A percentile compares a stretch with the other conserved stretches of the same genome.
Conservation (phyloP, 2,113 vertebrate species). For the Sapayoa aenigma region DNA sequence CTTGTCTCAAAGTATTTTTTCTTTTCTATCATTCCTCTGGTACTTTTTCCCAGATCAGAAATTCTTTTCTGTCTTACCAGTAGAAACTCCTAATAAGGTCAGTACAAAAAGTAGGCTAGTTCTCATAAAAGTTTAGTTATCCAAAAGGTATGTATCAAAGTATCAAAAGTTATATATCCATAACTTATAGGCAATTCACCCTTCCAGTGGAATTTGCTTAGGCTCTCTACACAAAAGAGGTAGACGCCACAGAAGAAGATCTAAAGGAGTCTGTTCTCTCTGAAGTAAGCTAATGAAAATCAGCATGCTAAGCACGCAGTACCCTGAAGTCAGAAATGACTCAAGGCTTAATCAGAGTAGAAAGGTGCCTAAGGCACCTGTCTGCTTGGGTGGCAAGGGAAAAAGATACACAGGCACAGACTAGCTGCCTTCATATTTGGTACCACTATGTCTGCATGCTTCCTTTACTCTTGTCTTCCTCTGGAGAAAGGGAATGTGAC, state of each 20-base stretch:
- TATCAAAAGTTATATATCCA: background rate
- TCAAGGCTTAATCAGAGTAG: conserved; percentile 34
- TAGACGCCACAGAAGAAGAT: conserved; percentile 12
- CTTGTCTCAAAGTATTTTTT: background rate
- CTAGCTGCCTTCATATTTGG: background rate
- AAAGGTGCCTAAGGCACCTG: conserved; percentile 35
- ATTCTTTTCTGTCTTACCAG: background rate
- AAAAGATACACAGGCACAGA: background rate
- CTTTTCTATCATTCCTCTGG: background rate
- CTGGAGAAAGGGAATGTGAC: background rate
- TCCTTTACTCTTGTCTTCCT: background rate
- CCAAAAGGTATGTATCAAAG: conserved; percentile 25
- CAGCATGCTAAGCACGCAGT: conserved; percentile 28
- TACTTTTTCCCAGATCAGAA: background rate
- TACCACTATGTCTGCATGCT: background rate
- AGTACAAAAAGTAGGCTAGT: conserved; percentile 19
- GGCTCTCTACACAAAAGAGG: background rate
- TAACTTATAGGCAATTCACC: background rate
- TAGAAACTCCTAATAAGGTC: background rate
- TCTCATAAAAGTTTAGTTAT: conserved; percentile 2
- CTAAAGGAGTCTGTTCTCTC: background rate
- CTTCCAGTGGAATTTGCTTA: conserved; percentile 33
- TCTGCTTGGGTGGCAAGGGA: background rate
- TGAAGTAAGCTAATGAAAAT: conserved; percentile 18
- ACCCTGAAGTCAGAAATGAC: conserved; percentile 34